Base-by-base conservation (phyloP, 2,113 vertebrate genomes). In the Irena cyanogastra region DNA sequence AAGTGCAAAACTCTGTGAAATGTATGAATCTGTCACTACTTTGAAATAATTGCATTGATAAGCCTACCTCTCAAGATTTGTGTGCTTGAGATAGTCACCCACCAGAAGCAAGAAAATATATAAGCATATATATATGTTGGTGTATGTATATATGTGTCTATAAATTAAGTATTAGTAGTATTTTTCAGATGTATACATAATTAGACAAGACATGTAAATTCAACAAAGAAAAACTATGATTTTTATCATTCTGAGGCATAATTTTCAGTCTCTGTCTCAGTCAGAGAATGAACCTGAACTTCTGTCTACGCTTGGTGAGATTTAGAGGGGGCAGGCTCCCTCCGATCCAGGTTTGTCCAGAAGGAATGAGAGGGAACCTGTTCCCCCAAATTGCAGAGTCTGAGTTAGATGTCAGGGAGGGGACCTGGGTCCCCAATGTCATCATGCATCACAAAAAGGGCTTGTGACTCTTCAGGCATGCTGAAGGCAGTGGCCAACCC, bases 341-440 rank as follows among this genome's bases (percentile, higher is more conserved):
- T 49, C 22, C n/a, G n/a, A n/a, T n/a, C n/a, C 4, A n/a, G 31
- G 6, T 44, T 56, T 88, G 57, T 31, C 65, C 16, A 35, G 66
- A 75, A 33, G 53, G 33, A 72, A 42, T 7, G 16, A 35, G 33
- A 54, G 30, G n/a, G 26, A 74, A n/a, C 8, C 15, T 61, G n/a
- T n/a, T 60, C 47, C 16, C 39, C 27, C 27, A 42, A 17, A 37
- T 22, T 19, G 16, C 42, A 57, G 37, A 70, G 68, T 8, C 44
- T 68, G 50, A 10, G 35, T 50, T 63, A 7, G 33, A 2, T 17
- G 33, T 10, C 5, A 27, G 26, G 26, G 68, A 64, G 26, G 30
- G 1, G 2, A 45, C 23, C 23, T 23, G 41, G 47, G 37, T 9
- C 22, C 27, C 8, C 5, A 50, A 0, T 4, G 5, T 16, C 2